A percentile compares a stretch with the other conserved stretches of the same genome.
Conservation (phyloP, 1,140 invertebrate species). For the Drosophila littoralis region DNA sequence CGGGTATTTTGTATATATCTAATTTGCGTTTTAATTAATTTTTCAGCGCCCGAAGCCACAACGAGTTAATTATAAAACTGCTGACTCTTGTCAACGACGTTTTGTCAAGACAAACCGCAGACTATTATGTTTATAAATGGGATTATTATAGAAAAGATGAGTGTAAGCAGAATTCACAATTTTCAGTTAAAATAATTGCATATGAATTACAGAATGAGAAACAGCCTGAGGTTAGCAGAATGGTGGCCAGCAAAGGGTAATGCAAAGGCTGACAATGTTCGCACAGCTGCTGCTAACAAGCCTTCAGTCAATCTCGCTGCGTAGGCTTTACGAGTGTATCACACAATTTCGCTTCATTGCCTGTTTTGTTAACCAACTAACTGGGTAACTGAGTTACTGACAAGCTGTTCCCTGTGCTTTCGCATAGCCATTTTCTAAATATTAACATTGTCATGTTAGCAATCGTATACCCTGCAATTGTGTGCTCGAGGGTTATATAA, state of each 20-base stretch:
- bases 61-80: conserved; percentile 67
- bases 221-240: neutral
- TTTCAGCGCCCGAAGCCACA: conserved; percentile 12
- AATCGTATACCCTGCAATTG: conserved; percentile 4
- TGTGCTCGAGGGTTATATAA: too few species aligned
- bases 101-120: conserved; percentile 31
- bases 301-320: neutral
- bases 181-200: neutral
- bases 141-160: conserved; percentile 29
- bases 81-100: conserved; percentile 16
- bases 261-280: neutral
- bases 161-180: conserved; percentile 20
- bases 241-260: neutral
- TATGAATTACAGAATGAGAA: conserved; percentile 1
- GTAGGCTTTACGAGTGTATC: neutral
- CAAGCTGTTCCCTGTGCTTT: conserved; percentile 17
- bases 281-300: neutral
- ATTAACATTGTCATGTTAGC: conserved; percentile 18
- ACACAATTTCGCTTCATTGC: conserved; percentile 6
- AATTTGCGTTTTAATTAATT: conserved; percentile 29
- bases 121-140: conserved; percentile 27
- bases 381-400: conserved; percentile 13
- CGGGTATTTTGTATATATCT: neutral
- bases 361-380: conserved; percentile 17
- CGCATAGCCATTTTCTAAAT: neutral